Evolutionary conservation across 2,113 vertebrate genomes (phyloP).

Genomic region (Rhineura floridana): DNA sequence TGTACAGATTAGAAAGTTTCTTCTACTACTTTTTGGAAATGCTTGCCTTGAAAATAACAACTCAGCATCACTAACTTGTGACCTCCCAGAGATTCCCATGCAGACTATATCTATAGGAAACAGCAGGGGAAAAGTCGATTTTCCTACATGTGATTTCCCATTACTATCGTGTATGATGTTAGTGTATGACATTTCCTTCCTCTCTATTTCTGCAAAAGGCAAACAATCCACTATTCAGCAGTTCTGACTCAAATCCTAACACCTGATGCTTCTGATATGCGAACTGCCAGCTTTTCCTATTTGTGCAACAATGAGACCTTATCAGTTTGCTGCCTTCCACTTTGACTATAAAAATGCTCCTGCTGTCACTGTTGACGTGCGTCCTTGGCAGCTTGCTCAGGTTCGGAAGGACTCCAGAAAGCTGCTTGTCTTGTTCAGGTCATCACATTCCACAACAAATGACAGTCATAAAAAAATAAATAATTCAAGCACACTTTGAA

Average conservation of each 20-base stretch:
- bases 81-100: conserved; percentile 28
- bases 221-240: conserved; percentile 66
- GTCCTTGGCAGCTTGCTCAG: conserved; percentile 60
- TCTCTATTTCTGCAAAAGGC: conserved; percentile 67
- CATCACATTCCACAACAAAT: conserved; percentile 68
- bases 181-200: conserved; percentile 77
- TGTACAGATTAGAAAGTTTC: background rate
- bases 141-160: conserved; percentile 63
- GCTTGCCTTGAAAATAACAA: background rate
- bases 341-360: conserved; percentile 53
- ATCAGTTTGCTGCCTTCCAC: conserved; percentile 47
- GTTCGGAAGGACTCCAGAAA: conserved; percentile 45
- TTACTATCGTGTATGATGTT: conserved; percentile 51
- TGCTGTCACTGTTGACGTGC: conserved; percentile 64
- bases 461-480: conserved; percentile 23
- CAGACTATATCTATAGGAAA: conserved; percentile 75
- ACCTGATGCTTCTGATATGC: conserved; percentile 66
- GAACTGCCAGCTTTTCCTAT: conserved; percentile 62
- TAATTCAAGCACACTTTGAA: background rate
- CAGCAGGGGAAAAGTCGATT: conserved; percentile 70
- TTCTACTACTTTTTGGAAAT: conserved; percentile 31
- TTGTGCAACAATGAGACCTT: conserved; percentile 63
- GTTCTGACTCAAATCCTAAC: conserved; percentile 64
- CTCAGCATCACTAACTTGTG: conserved; percentile 28
- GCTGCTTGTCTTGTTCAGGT: conserved; percentile 68